Conservation (phyloP, 2,888 invertebrate species). For the Herminia tarsipennalis region DNA sequence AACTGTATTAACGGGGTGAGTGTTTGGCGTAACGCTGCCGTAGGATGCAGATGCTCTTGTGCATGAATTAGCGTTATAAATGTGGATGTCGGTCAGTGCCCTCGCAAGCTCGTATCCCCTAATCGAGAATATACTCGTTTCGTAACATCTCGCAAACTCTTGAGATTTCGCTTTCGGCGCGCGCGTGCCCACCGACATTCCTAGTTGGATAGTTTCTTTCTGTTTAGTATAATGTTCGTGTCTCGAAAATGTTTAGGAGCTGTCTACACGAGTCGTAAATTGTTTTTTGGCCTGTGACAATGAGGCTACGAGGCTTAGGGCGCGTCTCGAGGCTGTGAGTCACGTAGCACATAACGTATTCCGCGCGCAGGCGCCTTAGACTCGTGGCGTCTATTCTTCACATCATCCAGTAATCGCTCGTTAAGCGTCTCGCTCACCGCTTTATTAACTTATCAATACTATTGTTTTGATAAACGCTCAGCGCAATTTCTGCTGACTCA, state of each 20-base stretch:
- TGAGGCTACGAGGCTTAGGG: constrained; percentile 46
- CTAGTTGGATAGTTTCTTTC: constrained; percentile 55
- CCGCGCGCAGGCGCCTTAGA: constrained; percentile 58
- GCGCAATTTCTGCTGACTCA: constrained; percentile 82
- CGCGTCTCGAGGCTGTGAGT: constrained; percentile 59
- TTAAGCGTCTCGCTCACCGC: constrained; percentile 73
- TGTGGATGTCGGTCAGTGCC: constrained; percentile 83
- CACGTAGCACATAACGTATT: constrained; percentile 72
- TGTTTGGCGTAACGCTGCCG: constrained; percentile 59
- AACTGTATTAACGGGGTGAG: constrained; percentile 63
- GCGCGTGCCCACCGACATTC: constrained; percentile 60
- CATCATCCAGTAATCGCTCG: constrained; percentile 73
- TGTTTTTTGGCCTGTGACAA: constrained; percentile 53
- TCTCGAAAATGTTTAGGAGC: constrained; percentile 59
- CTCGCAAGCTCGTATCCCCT: constrained; percentile 72
- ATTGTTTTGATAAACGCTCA: constrained; percentile 84
- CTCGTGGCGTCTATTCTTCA: constrained; percentile 70
- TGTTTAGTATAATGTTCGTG: constrained; percentile 60
- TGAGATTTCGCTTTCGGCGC: constrained; percentile 75
- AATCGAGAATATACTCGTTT: constrained; percentile 75
- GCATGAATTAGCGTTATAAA: constrained; percentile 81
- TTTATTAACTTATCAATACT: constrained; percentile 85
- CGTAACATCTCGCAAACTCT: constrained; percentile 70
- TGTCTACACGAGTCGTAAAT: constrained; percentile 66
- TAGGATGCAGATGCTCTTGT: constrained; percentile 75